Percentiles rank a stretch among this genome's conserved stretches.
These are phyloP conservation scores for Operophtera brumata DNA, from an alignment of 2,888 invertebrate genomes.

Conservation along the genomic window DNA sequence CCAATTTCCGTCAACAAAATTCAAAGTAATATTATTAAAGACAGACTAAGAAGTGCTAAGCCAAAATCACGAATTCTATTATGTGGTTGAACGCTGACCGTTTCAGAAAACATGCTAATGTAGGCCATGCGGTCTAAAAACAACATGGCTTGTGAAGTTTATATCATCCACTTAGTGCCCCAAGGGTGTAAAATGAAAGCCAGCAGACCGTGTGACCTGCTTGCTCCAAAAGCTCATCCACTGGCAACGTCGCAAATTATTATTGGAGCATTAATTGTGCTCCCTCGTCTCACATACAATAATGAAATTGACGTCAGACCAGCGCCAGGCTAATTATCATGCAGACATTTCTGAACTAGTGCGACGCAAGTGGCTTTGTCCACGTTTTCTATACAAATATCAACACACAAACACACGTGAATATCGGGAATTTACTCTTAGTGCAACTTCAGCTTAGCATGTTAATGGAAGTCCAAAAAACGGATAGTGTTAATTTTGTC, in stretches of 20 bases:
- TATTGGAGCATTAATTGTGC: slow-evolving; percentile 33
- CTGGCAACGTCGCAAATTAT: slow-evolving; percentile 34
- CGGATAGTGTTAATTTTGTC: no score
- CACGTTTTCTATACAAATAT: no score
- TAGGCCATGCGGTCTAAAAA: slow-evolving; percentile 7
- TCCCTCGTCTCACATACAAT: slow-evolving; percentile 13
- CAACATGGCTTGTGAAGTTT: slow-evolving; percentile 10
- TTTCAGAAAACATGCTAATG: not conserved
- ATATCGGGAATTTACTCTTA: no score
- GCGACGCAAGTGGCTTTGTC: not conserved
- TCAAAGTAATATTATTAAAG: no score
- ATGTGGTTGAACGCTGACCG: not conserved
- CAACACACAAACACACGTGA: no score
- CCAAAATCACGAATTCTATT: not conserved
- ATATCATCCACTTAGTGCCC: slow-evolving; percentile 17
- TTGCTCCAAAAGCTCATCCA: slow-evolving; percentile 41
- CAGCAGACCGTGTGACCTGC: slow-evolving; percentile 38
- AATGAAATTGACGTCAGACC: slow-evolving; percentile 10
- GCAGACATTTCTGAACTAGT: not conserved
- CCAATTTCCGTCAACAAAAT: no score
- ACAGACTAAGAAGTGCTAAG: not conserved
- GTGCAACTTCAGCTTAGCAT: no score
- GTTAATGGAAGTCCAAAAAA: no score
- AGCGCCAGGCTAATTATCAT: slow-evolving; percentile 4
- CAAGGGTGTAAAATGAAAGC: slow-evolving; percentile 31